These are phyloP conservation scores for Psilopsiagon aymara DNA, from an alignment of 2,113 vertebrate genomes.

Conservation along the genomic window DNA sequence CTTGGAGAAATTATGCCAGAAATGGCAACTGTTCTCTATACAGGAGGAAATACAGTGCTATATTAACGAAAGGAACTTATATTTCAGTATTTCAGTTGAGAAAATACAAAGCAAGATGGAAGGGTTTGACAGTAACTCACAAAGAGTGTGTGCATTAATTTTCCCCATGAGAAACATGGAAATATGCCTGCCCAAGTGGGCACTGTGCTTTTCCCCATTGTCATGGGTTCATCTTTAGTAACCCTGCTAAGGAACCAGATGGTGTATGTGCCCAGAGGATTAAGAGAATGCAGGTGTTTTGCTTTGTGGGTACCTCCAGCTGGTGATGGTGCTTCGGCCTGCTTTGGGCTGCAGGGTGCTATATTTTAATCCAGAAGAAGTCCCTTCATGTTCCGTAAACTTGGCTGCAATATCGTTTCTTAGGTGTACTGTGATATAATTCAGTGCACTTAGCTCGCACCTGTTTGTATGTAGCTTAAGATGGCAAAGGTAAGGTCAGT, in stretches of 20 bases:
- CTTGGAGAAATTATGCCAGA: background rate
- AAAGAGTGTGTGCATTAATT: background rate
- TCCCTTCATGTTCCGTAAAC: background rate
- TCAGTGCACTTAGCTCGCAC: background rate
- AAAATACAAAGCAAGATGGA: background rate
- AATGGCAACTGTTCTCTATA: background rate
- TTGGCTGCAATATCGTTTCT: background rate
- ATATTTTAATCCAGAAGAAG: background rate
- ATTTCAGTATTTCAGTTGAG: background rate
- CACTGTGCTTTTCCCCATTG: background rate
- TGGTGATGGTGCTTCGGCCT: background rate
- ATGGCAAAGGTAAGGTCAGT: background rate
- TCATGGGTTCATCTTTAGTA: background rate
- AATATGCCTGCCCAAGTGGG: rapidly evolving
- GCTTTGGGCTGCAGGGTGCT: background rate
- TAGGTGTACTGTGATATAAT: background rate
- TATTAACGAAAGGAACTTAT: background rate
- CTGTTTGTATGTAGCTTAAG: background rate
- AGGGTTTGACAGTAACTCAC: background rate
- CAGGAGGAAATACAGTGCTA: background rate
- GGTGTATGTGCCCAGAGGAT: background rate
- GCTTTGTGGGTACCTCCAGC: background rate
- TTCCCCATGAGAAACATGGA: background rate
- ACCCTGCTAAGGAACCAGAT: rapidly evolving
- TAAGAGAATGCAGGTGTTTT: background rate